Evolutionary conservation across 2,113 vertebrate species (phyloP).

Genomic region (Halichoerus grypus): DNA sequence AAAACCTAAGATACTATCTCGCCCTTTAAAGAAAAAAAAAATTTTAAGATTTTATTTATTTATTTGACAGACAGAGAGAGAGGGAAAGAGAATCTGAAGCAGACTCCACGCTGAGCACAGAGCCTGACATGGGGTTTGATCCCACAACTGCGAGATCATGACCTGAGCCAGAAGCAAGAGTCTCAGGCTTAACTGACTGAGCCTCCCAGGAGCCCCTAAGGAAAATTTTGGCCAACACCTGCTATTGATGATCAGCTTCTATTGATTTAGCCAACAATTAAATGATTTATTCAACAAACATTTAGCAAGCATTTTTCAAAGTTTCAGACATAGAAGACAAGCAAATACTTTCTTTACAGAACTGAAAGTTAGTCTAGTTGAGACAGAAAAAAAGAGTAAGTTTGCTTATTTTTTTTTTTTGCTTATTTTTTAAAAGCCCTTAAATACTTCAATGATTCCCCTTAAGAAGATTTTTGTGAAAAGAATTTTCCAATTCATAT

Average conservation of each 20-base stretch:
- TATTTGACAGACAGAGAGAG: background rate
- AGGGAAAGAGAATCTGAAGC: background rate
- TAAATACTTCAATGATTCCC: slow-evolving; percentile 37
- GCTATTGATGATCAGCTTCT: background rate
- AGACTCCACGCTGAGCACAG: background rate
- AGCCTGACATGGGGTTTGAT: background rate
- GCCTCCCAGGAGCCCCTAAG: background rate
- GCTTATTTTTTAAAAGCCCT: background rate
- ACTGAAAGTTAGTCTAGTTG: background rate
- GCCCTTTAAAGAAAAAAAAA: background rate
- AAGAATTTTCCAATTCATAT: slow-evolving; percentile 24
- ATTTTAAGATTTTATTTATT: background rate
- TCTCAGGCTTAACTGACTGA: background rate
- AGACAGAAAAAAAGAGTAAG: background rate
- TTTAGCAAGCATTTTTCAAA: background rate
- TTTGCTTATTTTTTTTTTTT: background rate
- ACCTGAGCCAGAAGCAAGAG: background rate
- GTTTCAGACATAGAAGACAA: background rate
- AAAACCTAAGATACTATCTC: background rate
- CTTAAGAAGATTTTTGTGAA: background rate
- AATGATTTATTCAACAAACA: slow-evolving; percentile 32
- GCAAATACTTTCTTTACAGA: background rate
- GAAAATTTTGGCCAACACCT: background rate
- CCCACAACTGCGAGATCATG: background rate
- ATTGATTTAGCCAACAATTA: background rate